Conservation (phyloP, 2,888 invertebrate genomes). For the Trimorus sp. region DNA sequence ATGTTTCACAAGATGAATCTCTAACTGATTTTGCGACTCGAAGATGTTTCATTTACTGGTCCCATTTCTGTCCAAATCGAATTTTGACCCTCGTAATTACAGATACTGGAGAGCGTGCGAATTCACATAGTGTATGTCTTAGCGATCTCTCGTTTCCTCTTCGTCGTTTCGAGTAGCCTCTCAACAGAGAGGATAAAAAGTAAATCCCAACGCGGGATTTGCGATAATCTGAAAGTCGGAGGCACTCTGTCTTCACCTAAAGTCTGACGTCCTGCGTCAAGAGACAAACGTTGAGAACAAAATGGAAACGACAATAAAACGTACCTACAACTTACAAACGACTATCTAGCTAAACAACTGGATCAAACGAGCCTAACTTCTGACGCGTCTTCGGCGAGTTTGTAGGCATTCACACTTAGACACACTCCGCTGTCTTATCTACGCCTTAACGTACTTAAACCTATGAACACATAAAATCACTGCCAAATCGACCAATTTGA, state of each 20-base stretch:
- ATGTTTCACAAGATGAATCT: too few relatives aligned
- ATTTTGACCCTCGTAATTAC: constrained; percentile 50
- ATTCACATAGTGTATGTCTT: constrained; percentile 22
- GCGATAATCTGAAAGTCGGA: constrained; percentile 73
- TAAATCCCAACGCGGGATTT: constrained; percentile 54
- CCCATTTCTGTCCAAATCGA: constrained; percentile 37
- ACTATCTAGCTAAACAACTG: constrained; percentile 69
- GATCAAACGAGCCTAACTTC: constrained; percentile 48
- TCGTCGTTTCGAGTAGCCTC: constrained; percentile 54
- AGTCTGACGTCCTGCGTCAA: constrained; percentile 81
- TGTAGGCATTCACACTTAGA: constrained; percentile 65
- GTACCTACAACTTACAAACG: constrained; percentile 73
- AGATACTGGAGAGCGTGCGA: constrained; percentile 28
- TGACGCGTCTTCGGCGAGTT: constrained; percentile 72
- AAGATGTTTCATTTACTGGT: constrained; percentile 7
- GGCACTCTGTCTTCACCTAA: constrained; percentile 74
- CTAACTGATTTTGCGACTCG: neutral
- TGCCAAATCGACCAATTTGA: constrained; percentile 81
- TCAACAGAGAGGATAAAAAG: constrained; percentile 66
- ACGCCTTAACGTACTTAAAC: constrained; percentile 77
- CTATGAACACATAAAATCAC: constrained; percentile 82
- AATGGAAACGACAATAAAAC: constrained; percentile 70
- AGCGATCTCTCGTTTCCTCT: constrained; percentile 64
- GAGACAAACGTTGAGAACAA: constrained; percentile 66
- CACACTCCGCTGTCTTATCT: constrained; percentile 54